Base-by-base conservation (phyloP, 2,888 invertebrate species). In the Rhagium mordax region DNA sequence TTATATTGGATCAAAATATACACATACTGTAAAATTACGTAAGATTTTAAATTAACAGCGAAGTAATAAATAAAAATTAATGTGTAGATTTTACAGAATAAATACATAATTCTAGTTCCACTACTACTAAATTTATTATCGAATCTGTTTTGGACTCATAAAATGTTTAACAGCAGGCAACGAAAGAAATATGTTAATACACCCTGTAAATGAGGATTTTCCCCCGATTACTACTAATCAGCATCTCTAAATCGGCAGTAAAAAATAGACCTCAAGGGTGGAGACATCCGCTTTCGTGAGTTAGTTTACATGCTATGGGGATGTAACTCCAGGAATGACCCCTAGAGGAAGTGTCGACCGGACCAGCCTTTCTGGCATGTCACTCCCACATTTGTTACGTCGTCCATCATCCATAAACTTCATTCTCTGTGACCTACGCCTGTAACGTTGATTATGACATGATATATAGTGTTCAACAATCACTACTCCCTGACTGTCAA, bases 321-420 rank as follows among this genome's bases (percentile, higher is more conserved):
- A 71, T 72, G 76, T 71, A 66, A 74, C 70, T 72, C 72, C 71
- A 68, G 71, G 55, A 71, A 71, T 78, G 77, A 78, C 78, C 76
- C 74, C 75, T 68, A 64, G 74, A 80, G 80, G 80, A 80, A 80
- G 80, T 80, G 80, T 76, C 76, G 80, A 74, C 79, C 79, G 75
- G 74, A 74, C 78, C 76, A 70, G 74, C 79, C 74, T 79, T 77
- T 78, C 80, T 79, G 76, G 73, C 78, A 75, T 76, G 80, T 79
- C 80, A 81, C 79, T 80, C 79, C 81, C 79, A 81, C 80, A 80
- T 79, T 79, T 76, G 78, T 78, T 76, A 78, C 77, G 73, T 78
- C 79, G 76, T 81, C 72, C 79, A 79, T 81, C 79, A 79, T 80
- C 81, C 75, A 74, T 74, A 75, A 77, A 79, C 78, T 78, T 77